These are phyloP conservation scores for Drosophila lutescens DNA, from an alignment of 2,888 invertebrate species.

Conservation along the genomic window DNA sequence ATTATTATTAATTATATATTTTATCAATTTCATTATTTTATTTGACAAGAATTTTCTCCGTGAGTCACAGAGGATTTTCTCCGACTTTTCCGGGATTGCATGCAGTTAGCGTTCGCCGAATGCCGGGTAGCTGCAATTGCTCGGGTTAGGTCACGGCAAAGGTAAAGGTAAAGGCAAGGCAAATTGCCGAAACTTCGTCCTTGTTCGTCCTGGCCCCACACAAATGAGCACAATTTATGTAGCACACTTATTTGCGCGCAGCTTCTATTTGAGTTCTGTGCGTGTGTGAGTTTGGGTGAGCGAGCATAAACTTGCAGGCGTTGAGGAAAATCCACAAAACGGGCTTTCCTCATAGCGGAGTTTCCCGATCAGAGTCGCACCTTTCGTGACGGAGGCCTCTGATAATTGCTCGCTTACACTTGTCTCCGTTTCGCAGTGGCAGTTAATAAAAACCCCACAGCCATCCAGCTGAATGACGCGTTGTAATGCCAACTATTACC, in stretches of 20 bases:
- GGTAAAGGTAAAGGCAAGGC: constrained; percentile 10
- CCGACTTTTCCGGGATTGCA: constrained; percentile 5
- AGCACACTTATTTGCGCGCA: constrained; percentile 49
- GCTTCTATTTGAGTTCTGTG: constrained; percentile 42
- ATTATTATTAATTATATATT: no score
- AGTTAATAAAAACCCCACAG: constrained; percentile 55
- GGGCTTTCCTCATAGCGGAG: neutral
- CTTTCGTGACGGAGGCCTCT: constrained; percentile 24
- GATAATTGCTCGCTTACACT: constrained; percentile 45
- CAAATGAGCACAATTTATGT: constrained; percentile 55
- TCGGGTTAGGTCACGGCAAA: constrained; percentile 45
- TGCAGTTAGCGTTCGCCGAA: constrained; percentile 7
- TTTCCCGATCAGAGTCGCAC: constrained; percentile 3
- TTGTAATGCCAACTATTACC: constrained; percentile 62
- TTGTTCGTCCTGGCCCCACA: constrained; percentile 28
- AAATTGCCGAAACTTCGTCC: constrained; percentile 53
- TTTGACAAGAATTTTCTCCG: neutral
- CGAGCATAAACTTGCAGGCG: constrained; percentile 41
- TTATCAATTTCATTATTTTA: no score
- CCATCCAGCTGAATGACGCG: constrained; percentile 41
- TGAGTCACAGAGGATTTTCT: neutral
- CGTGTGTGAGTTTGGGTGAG: constrained; percentile 23
- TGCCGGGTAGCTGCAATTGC: constrained; percentile 40
- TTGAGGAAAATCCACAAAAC: neutral
- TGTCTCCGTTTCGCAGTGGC: constrained; percentile 35